Base-by-base conservation (phyloP, 2,113 vertebrate genomes). In the Triplophysa dalaica region DNA sequence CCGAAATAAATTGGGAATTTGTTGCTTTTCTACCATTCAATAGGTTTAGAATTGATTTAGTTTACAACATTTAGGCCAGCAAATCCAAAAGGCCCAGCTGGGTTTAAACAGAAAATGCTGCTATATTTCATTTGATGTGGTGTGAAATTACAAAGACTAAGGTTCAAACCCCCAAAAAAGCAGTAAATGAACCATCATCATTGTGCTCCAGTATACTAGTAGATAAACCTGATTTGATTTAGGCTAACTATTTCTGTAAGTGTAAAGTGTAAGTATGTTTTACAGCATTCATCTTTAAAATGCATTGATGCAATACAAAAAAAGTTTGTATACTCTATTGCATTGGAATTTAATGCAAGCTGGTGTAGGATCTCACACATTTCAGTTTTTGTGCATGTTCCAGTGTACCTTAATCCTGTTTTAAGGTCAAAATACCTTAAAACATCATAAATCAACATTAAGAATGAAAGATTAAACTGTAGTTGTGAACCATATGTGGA, bases 1-100 rank as follows among this genome's bases (percentile, higher is more conserved):
- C 17, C 41, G n/a, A 63, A 48, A 16, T 11, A 58, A 56, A 66
- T 38, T 21, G 54, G 38, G 16, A 52, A 41, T 78, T n/a, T 45
- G 22, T 58, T 24, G 65, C 17, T 78, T 29, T 70, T 50, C 65
- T 72, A 80, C 38, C 19, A 76, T 69, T 70, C 75, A 68, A 45
- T 76, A 75, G 79, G 41, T 65, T 22, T 68, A 43, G 41, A 62
- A 52, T 84, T 52, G 8, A 8, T 52, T 82, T 21, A 73, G 33
- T 8, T 54, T 54, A 13, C 19, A 56, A 13, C 5, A 54, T 13
- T 16, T 13, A 2, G 26, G 45, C 48, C 12, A 29, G 2, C 16
- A 19, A 48, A 29, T 7, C 38, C 29, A 74, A 1, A 2, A 24
- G 1, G 43, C 11, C 29, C 19, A 24, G 52, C 29, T 61, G 29